A percentile compares a stretch with the other conserved stretches of the same genome.
These are phyloP conservation scores for Todiramphus saurophagus DNA, from an alignment of 2,113 vertebrate species.

Conservation along the genomic window DNA sequence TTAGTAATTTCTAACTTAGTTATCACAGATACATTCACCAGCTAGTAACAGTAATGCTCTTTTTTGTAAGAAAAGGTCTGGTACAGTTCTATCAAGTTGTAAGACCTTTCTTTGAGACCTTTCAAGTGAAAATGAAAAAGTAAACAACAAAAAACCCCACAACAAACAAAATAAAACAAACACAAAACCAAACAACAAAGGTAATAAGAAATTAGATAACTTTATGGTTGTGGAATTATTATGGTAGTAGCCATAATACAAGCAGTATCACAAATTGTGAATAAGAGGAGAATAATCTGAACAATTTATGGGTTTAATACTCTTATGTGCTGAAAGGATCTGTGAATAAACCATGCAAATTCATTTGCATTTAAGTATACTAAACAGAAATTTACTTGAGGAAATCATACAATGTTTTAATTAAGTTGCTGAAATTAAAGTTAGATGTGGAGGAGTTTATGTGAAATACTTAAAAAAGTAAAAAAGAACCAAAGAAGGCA, in stretches of 20 bases:
- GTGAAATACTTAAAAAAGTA: not conserved
- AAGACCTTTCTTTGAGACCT: not conserved
- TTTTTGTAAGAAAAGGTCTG: not conserved
- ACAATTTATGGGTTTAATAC: not conserved
- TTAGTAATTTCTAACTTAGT: not conserved
- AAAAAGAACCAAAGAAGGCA: not conserved
- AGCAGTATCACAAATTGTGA: constrained; percentile 6
- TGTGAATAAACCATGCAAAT: not conserved
- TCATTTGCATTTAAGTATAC: not conserved
- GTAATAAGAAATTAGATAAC: not conserved
- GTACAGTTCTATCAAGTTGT: not conserved
- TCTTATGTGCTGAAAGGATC: not conserved
- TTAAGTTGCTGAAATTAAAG: not conserved
- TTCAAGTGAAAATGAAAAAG: not conserved
- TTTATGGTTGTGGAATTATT: not conserved
- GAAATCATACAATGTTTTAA: not conserved
- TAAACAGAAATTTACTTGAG: not conserved
- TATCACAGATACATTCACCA: not conserved
- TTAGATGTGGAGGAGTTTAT: not conserved
- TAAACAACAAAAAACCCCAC: not conserved
- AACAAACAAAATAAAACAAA: too few relatives aligned
- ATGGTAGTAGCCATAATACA: not conserved
- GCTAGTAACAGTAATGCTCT: not conserved
- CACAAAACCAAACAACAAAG: too few relatives aligned
- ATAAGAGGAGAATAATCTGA: constrained; percentile 15